These are phyloP conservation scores for Choristoneura rosaceana DNA, from an alignment of 2,888 invertebrate genomes.

Conservation along the genomic window DNA sequence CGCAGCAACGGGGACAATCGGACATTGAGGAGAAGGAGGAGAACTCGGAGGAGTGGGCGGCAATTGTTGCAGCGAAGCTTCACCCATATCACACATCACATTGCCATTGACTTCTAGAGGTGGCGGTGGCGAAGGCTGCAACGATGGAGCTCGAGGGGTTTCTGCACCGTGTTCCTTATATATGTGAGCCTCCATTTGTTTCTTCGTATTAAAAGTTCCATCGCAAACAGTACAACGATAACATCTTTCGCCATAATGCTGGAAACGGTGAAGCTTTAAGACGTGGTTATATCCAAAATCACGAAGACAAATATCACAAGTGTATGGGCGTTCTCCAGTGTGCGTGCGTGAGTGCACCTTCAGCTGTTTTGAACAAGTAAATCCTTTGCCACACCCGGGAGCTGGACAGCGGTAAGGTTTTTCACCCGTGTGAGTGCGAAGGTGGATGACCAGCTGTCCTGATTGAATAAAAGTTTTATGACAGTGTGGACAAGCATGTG, in stretches of 20 bases:
- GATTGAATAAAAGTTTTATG: slow-evolving; percentile 96
- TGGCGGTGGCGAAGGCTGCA: slow-evolving; percentile 64
- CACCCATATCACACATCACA: slow-evolving; percentile 78
- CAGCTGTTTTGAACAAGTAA: slow-evolving; percentile 96
- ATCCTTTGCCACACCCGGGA: slow-evolving; percentile 95
- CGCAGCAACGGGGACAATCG: slow-evolving; percentile 67
- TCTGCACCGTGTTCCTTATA: slow-evolving; percentile 85
- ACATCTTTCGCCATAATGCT: slow-evolving; percentile 96
- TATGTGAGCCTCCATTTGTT: slow-evolving; percentile 95
- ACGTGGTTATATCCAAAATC: slow-evolving; percentile 97
- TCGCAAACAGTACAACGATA: slow-evolving; percentile 97
- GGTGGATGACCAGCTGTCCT: slow-evolving; percentile 95
- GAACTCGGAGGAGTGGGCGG: slow-evolving; percentile 87
- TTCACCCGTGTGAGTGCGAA: slow-evolving; percentile 95
- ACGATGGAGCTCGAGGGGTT: slow-evolving; percentile 66
- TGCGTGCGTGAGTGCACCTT: slow-evolving; percentile 96
- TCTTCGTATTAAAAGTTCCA: slow-evolving; percentile 95
- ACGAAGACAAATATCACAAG: slow-evolving; percentile 95
- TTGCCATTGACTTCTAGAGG: slow-evolving; percentile 67
- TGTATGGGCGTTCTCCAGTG: slow-evolving; percentile 96
- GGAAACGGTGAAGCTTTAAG: slow-evolving; percentile 94
- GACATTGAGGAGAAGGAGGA: slow-evolving; percentile 78
- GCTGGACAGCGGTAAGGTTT: slow-evolving; percentile 93
- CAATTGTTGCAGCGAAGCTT: slow-evolving; percentile 78
- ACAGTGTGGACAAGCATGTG: slow-evolving; percentile 95